Evolutionary conservation across 2,888 invertebrate genomes (phyloP).

Genomic region (Drosophila testacea): DNA sequence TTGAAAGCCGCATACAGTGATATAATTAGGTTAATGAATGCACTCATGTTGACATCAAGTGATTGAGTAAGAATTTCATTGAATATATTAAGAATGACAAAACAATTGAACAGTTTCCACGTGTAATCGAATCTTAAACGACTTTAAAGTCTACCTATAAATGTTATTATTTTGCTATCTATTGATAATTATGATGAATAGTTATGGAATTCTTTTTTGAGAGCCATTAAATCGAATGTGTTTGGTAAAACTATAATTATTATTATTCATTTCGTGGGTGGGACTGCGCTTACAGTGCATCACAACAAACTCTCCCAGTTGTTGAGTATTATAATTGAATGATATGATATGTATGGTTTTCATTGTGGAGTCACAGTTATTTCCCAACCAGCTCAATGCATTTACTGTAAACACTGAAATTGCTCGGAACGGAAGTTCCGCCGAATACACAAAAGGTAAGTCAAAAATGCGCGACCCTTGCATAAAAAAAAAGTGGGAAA

Average conservation of each 20-base stretch:
- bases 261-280: slow-evolving; percentile 6
- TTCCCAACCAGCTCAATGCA: slow-evolving; percentile 33
- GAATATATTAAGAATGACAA: background rate
- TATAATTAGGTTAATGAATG: slow-evolving; percentile 23
- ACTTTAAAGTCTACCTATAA: slow-evolving; percentile 3
- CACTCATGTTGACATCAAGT: slow-evolving; percentile 10
- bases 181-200: slow-evolving; percentile 48
- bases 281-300: slow-evolving; percentile 6
- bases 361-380: slow-evolving; percentile 23
- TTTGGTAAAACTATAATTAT: slow-evolving; percentile 20
- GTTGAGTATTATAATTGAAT: slow-evolving; percentile 12
- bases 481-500: slow-evolving; percentile 27
- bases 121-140: slow-evolving; percentile 1
- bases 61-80: slow-evolving; percentile 11
- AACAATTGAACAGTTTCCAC: background rate
- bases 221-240: slow-evolving; percentile 23
- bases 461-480: slow-evolving; percentile 29
- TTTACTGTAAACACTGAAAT: slow-evolving; percentile 32
- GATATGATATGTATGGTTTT: background rate
- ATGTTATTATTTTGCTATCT: slow-evolving; percentile 20
- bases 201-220: slow-evolving; percentile 27
- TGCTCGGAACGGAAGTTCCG: slow-evolving; percentile 54
- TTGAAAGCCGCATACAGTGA: background rate
- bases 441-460: slow-evolving; percentile 49
- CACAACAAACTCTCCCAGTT: background rate